Conservation (phyloP, 2,888 invertebrate species). For the Metellina segmentata region DNA sequence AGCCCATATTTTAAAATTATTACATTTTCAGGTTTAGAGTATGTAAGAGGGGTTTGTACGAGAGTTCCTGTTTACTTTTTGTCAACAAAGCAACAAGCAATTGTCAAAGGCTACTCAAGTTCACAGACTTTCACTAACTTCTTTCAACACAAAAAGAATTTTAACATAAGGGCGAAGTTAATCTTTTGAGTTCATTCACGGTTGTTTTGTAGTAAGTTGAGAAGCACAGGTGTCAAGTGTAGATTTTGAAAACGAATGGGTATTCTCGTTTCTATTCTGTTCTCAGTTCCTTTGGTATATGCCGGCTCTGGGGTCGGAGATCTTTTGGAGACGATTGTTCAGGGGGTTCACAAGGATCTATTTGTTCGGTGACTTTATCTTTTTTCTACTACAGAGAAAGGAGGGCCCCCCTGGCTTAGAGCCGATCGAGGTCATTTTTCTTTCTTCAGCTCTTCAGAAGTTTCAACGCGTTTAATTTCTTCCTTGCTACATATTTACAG, state of each 20-base stretch:
- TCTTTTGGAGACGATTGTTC: constrained; percentile 39
- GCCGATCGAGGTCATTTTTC: constrained; percentile 34
- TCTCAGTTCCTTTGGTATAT: constrained; percentile 15
- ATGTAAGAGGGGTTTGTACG: too few relatives aligned
- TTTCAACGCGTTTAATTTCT: constrained; percentile 3
- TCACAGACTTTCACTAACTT: constrained; percentile 2
- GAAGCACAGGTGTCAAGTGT: constrained; percentile 21
- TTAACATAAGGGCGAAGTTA: neutral
- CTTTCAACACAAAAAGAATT: neutral
- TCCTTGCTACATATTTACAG: neutral
- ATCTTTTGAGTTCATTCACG: neutral
- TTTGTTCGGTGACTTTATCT: constrained; percentile 31
- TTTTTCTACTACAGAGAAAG: neutral
- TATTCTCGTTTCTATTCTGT: neutral
- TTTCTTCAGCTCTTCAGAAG: neutral
- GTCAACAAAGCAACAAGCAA: too few relatives aligned
- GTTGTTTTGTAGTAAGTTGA: neutral
- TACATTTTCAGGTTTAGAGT: too few relatives aligned
- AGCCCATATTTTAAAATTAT: too few relatives aligned
- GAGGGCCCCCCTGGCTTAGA: neutral
- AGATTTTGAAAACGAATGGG: constrained; percentile 6
- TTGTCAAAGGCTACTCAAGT: too few relatives aligned
- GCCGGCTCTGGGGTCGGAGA: constrained; percentile 3
- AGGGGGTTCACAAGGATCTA: constrained; percentile 40
- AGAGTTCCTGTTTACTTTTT: too few relatives aligned